A percentile compares a stretch with the other conserved stretches of the same genome.
Evolutionary conservation across 1,140 invertebrate species (phyloP).

Genomic region (Bombus terrestris): DNA sequence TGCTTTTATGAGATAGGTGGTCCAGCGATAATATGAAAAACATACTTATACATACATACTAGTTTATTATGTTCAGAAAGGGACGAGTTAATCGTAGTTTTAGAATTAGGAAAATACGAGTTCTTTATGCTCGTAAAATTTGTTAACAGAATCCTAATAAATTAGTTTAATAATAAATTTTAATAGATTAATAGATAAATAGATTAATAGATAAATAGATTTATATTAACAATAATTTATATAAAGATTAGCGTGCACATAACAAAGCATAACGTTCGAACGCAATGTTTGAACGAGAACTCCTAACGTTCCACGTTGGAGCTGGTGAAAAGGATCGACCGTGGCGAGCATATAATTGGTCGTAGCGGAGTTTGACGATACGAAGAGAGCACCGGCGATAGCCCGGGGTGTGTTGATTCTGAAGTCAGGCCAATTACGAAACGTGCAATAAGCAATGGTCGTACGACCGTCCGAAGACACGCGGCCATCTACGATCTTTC

Average conservation of each 20-base stretch:
- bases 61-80: too few species aligned
- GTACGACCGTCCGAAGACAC: slow-evolving; percentile 60
- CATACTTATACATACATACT: too few species aligned
- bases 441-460: slow-evolving; percentile 54
- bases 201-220: too few species aligned
- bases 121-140: too few species aligned
- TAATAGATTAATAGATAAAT: too few species aligned
- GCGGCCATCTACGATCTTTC: slow-evolving; percentile 65
- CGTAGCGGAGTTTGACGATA: slow-evolving; percentile 36
- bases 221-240: too few species aligned
- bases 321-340: not conserved
- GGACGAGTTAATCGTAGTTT: too few species aligned
- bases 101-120: too few species aligned
- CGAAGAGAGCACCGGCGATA: slow-evolving; percentile 17
- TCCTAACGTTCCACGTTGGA: slow-evolving; percentile 1
- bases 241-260: not conserved
- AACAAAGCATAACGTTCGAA: not conserved
- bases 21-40: too few species aligned
- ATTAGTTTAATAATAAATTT: too few species aligned
- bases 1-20: too few species aligned
- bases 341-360: slow-evolving; percentile 34
- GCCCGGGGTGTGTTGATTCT: slow-evolving; percentile 58
- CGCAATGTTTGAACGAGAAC: not conserved
- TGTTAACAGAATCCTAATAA: too few species aligned
- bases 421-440: slow-evolving; percentile 58